Conservation (phyloP, 1,140 invertebrate genomes). For the Eupristina koningsbergeri region DNA sequence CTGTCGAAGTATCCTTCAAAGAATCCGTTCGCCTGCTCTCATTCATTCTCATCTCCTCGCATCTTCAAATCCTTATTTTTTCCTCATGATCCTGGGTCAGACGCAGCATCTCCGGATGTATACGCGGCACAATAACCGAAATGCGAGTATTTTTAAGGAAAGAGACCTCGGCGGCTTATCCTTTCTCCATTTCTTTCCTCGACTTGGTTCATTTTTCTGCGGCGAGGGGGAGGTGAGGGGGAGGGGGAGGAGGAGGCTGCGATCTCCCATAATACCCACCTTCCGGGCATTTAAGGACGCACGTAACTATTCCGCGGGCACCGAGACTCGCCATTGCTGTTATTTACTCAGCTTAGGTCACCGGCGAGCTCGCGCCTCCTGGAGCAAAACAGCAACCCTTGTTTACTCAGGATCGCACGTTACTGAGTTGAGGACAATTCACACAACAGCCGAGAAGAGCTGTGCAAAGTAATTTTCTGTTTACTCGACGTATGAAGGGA, state of each 20-base stretch:
- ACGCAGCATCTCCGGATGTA: neutral
- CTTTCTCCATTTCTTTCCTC: conserved; percentile 44
- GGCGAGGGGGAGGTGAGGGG: neutral
- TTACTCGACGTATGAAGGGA: conserved; percentile 51
- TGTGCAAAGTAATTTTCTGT: conserved; percentile 65
- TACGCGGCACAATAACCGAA: conserved; percentile 25
- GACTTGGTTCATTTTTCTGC: neutral
- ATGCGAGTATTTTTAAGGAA: conserved; percentile 37
- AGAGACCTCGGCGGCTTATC: conserved; percentile 41
- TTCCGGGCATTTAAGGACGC: neutral
- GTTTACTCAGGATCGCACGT: conserved; percentile 62
- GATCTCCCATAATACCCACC: conserved; percentile 27
- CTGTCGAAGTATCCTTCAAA: conserved; percentile 29
- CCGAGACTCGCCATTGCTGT: conserved; percentile 25
- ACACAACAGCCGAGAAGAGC: conserved; percentile 51
- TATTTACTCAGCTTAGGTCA: conserved; percentile 53
- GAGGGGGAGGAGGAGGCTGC: neutral
- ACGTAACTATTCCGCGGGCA: conserved; percentile 17
- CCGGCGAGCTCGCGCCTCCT: conserved; percentile 39
- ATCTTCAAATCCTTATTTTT: conserved; percentile 44
- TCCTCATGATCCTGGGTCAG: conserved; percentile 12
- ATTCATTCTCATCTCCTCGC: neutral
- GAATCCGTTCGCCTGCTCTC: neutral
- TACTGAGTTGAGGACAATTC: conserved; percentile 60
- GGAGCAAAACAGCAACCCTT: conserved; percentile 59